Percentiles rank a stretch among this genome's conserved stretches.
phyloP scores from a whole-genome alignment of 2,113 vertebrate genomes.

The Hystrix brachyura region DNA sequence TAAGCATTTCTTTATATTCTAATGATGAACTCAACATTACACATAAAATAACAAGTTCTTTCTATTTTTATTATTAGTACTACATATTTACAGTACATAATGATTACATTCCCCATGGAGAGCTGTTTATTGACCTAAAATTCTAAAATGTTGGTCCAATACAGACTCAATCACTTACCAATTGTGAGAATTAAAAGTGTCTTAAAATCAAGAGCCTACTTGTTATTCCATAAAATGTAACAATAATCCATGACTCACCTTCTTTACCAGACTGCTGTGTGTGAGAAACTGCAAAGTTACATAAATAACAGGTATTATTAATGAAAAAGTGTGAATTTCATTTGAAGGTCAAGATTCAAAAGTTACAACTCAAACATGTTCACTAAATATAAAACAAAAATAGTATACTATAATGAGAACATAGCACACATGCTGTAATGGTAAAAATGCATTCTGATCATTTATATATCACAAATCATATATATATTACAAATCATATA shows the following conservation, averaged over 20 bases:
- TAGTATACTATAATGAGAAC: not conserved
- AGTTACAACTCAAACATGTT: constrained; percentile 33
- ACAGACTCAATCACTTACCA: not conserved
- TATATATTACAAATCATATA: no score
- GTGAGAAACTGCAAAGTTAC: constrained; percentile 68
- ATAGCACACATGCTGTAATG: not conserved
- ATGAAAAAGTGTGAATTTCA: constrained; percentile 52
- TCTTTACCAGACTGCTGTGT: constrained; percentile 35
- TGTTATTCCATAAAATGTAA: constrained; percentile 10
- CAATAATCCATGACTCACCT: constrained; percentile 62
- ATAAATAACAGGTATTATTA: constrained; percentile 62
- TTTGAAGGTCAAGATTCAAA: constrained; percentile 9
- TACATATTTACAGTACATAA: not conserved
- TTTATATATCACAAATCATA: no score
- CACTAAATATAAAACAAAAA: constrained; percentile 42
- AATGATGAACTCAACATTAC: not conserved
- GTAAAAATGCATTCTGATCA: not conserved
- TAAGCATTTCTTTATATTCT: not conserved
- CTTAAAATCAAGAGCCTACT: constrained; percentile 32
- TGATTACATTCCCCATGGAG: not conserved
- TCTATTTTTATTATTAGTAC: not conserved
- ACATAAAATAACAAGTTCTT: not conserved
- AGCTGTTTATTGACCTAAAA: not conserved
- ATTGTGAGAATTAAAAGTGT: not conserved
- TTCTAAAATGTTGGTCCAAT: not conserved